phyloP scores from a whole-genome alignment of 2,888 invertebrate species.

The Neoaliturus tenellus region DNA sequence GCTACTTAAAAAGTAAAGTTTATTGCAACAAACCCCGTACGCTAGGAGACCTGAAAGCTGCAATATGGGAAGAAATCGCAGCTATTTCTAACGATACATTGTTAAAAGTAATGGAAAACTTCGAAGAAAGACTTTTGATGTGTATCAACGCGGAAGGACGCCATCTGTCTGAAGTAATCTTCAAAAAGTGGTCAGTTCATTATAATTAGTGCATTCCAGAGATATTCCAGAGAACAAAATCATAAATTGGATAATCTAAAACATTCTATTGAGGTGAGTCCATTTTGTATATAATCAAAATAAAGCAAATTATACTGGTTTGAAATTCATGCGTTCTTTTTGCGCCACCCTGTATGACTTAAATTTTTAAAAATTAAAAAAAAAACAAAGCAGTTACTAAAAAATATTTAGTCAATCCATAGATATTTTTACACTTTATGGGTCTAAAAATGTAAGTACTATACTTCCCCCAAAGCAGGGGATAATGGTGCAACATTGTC shows the following conservation, averaged over 20 bases:
- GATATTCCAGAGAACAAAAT: background rate
- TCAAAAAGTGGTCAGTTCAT: conserved; percentile 14
- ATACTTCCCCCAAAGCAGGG: too few relatives aligned
- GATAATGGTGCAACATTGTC: too few relatives aligned
- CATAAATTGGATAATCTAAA: conserved; percentile 14
- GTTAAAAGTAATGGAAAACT: too few relatives aligned
- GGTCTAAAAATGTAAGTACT: too few relatives aligned
- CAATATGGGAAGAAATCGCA: too few relatives aligned
- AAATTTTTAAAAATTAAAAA: too few relatives aligned
- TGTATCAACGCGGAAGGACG: background rate
- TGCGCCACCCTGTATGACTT: background rate
- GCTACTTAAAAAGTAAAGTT: conserved; percentile 38
- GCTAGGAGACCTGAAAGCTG: conserved; percentile 30
- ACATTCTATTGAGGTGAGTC: background rate
- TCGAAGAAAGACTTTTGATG: conserved; percentile 16
- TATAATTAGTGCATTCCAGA: background rate
- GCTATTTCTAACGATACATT: too few relatives aligned
- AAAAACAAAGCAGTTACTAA: too few relatives aligned
- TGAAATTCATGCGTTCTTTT: conserved; percentile 38
- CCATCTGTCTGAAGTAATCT: background rate
- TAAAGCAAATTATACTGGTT: conserved; percentile 34
- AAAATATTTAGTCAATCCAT: too few relatives aligned
- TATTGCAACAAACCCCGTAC: conserved; percentile 47
- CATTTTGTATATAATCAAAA: conserved; percentile 15
- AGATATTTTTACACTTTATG: too few relatives aligned